Conservation (phyloP, 1,140 invertebrate genomes). For the Drosophila ogumai region DNA sequence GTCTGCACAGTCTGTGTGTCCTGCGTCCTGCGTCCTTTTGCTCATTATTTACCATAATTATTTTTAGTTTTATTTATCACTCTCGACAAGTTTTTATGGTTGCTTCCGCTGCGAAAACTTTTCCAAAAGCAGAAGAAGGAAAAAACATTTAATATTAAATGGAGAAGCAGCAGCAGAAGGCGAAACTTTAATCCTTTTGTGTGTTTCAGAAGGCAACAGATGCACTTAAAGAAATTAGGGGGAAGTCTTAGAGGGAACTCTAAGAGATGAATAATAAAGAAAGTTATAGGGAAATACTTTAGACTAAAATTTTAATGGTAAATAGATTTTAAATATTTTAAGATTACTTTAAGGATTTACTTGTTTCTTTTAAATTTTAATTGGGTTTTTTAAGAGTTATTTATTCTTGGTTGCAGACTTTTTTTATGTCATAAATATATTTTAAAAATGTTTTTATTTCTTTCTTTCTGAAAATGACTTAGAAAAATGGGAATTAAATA, state of each 20-base stretch:
- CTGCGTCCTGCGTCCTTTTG: background rate
- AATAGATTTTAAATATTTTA: too few species aligned
- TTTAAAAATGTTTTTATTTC: background rate
- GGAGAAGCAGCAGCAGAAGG: constrained; percentile 21
- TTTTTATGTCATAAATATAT: too few species aligned
- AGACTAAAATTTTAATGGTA: too few species aligned
- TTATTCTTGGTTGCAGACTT: too few species aligned
- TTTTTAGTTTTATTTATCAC: constrained; percentile 67
- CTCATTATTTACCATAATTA: constrained; percentile 72
- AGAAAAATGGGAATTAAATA: too few species aligned
- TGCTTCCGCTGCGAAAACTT: constrained; percentile 24
- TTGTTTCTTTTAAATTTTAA: too few species aligned
- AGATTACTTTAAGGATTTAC: too few species aligned
- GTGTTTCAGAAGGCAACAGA: constrained; percentile 2
- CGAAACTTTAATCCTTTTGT: constrained; percentile 60
- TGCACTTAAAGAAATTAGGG: background rate
- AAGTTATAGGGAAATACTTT: too few species aligned
- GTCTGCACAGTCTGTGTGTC: background rate
- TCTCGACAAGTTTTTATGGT: constrained; percentile 35
- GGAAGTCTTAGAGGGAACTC: background rate
- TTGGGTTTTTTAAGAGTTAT: too few species aligned
- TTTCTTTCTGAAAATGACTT: too few species aligned
- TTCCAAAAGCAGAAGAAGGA: constrained; percentile 9
- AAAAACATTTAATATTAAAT: constrained; percentile 66
- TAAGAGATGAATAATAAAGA: background rate